Base-by-base conservation (phyloP, 2,113 vertebrate species). In the Eulemur macaco region DNA sequence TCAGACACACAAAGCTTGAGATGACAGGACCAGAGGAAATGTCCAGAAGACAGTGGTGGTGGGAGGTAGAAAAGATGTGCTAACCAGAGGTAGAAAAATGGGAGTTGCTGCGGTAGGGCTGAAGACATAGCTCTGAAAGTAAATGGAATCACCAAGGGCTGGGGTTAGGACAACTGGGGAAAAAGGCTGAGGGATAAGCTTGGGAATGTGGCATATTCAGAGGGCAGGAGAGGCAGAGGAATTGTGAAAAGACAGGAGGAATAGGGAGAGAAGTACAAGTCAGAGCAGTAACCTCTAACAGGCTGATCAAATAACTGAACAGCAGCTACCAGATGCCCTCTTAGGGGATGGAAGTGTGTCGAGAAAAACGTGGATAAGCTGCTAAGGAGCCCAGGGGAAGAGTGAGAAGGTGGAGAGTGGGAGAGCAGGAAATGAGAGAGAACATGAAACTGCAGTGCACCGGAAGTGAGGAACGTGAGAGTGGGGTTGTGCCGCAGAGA, bases 341-440 rank as follows among this genome's bases (percentile, higher is more conserved):
- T 4, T 47, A n/a, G 1, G 3, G 4, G 50, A 50, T 3, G 73
- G n/a, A 54, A 23, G 14, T 47, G 39, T n/a, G n/a, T 4, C 34
- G 77, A 74, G 71, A 77, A 86, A 77, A 39, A 27, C 37, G 13
- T 37, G 10, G 74, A 39, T 52, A 45, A 93, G 25, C 58, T 60
- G 20, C 18, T 13, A 14, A 14, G 29, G 27, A 5, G 85, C 4
- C n/a, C 34, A 39, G n/a, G 11, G 14, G 37, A 34, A 82, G 58
- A 47, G 6, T 0, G 0, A 80, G 31, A 45, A 58, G 25, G 45
- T 34, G 14, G 37, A 47, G 6, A 12, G 42, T 3, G 12, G 29
- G 45, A 89, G 63, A 42, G 23, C 56, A 69, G 15, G 29, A 71
- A 74, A 52, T 11, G 66, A 6, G 63, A 76, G 50, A 34, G 50